These are phyloP conservation scores for Cephalopachus bancanus DNA, from an alignment of 2,797 vertebrate genomes.

Conservation along the genomic window DNA sequence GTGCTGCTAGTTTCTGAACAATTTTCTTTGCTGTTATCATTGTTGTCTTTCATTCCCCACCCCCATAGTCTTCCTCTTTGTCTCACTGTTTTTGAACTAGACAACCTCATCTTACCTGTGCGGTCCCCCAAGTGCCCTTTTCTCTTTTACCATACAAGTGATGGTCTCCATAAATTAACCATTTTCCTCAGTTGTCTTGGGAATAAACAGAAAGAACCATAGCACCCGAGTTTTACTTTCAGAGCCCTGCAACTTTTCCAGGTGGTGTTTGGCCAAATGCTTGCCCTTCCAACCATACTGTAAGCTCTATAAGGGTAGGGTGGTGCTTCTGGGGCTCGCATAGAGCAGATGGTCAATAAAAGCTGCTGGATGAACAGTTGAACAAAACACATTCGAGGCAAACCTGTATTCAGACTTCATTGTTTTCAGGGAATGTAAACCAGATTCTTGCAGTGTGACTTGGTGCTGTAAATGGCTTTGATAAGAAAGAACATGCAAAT, in stretches of 20 bases:
- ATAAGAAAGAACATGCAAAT: neutral
- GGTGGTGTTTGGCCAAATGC: neutral
- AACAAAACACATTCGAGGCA: neutral
- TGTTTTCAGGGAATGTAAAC: constrained; percentile 1
- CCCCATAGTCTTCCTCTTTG: neutral
- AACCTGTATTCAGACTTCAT: neutral
- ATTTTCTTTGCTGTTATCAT: neutral
- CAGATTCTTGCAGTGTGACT: neutral
- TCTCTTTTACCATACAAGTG: constrained; percentile 23
- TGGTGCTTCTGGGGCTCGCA: neutral
- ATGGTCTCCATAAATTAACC: neutral
- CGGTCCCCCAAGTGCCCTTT: neutral
- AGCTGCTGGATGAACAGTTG: constrained; percentile 4
- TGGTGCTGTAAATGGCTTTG: neutral
- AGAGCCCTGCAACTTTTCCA: neutral
- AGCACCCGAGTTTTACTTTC: constrained; percentile 23
- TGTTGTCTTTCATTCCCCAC: neutral
- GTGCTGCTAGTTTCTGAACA: neutral
- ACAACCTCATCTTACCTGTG: neutral
- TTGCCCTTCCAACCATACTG: neutral
- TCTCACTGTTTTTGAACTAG: neutral
- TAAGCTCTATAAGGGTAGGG: neutral
- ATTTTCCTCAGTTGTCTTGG: neutral
- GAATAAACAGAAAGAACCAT: neutral
- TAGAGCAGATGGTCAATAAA: constrained; percentile 16